A percentile compares a stretch with the other conserved stretches of the same genome.
Conservation (phyloP, 2,888 invertebrate genomes). For the Nomada flava region DNA sequence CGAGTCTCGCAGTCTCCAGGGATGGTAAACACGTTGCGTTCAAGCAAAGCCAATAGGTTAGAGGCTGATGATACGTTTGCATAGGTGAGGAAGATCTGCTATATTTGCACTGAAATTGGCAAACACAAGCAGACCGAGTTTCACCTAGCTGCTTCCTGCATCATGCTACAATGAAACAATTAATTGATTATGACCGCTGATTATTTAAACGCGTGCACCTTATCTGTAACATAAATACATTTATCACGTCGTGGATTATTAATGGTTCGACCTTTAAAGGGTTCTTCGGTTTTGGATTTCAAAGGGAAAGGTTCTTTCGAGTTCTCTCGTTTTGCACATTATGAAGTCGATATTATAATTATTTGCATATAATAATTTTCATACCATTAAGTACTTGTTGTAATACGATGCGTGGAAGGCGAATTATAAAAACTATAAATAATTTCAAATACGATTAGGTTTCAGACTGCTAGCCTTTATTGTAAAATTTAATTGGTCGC, state of each 20-base stretch:
- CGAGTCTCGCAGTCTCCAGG: slow-evolving; percentile 44
- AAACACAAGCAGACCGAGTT: slow-evolving; percentile 64
- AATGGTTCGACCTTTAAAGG: neutral
- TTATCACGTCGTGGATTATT: neutral
- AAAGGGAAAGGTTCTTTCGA: too few relatives aligned
- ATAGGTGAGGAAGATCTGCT: slow-evolving; percentile 68
- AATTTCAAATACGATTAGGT: too few relatives aligned
- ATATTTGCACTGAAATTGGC: slow-evolving; percentile 80
- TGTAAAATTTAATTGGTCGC: too few relatives aligned
- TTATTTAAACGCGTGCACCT: slow-evolving; percentile 13
- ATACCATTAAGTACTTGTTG: too few relatives aligned
- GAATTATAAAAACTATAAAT: too few relatives aligned
- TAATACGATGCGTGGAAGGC: too few relatives aligned
- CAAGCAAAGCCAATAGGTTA: slow-evolving; percentile 64
- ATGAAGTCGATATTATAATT: too few relatives aligned
- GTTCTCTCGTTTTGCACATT: too few relatives aligned
- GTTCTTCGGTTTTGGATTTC: too few relatives aligned
- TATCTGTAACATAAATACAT: neutral
- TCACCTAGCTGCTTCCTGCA: slow-evolving; percentile 36
- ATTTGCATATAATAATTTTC: too few relatives aligned
- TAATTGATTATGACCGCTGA: slow-evolving; percentile 1
- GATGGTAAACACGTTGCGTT: slow-evolving; percentile 60
- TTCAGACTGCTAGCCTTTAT: too few relatives aligned
- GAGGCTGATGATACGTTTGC: slow-evolving; percentile 71
- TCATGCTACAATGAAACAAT: slow-evolving; percentile 52